These are phyloP conservation scores for Lucinisca nassula DNA, from an alignment of 2,888 invertebrate genomes.

Conservation along the genomic window DNA sequence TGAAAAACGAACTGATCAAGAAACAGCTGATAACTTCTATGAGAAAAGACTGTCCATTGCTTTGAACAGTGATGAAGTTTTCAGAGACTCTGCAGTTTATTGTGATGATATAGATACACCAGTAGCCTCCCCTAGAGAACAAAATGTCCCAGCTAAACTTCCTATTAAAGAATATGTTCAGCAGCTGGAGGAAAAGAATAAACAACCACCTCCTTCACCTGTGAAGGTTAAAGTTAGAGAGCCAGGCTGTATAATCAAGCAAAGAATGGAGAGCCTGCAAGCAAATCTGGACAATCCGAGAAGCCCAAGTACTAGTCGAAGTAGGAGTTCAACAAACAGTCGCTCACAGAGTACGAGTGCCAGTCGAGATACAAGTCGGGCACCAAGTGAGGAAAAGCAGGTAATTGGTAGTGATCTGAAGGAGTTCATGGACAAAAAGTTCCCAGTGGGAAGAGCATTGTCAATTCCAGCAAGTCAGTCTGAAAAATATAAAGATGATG, in stretches of 20 bases:
- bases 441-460: constrained; percentile 29
- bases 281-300: constrained; percentile 65
- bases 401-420: constrained; percentile 43
- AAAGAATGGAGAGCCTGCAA: constrained; percentile 79
- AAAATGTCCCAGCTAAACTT: constrained; percentile 40
- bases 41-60: constrained; percentile 87
- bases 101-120: constrained; percentile 90
- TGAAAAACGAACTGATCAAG: constrained; percentile 1
- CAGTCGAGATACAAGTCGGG: constrained; percentile 67
- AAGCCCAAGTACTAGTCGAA: constrained; percentile 63
- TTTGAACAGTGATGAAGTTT: constrained; percentile 90
- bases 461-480: not conserved
- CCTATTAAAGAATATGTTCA: constrained; percentile 82
- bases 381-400: constrained; percentile 78
- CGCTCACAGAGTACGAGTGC: constrained; percentile 55
- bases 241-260: constrained; percentile 80
- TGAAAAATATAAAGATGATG: constrained; percentile 17
- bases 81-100: constrained; percentile 95
- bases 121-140: constrained; percentile 2
- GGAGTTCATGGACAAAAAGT: constrained; percentile 62
- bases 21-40: constrained; percentile 77
- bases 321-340: constrained; percentile 70
- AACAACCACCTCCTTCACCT: constrained; percentile 63
- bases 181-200: constrained; percentile 78
- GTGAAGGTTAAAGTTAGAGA: constrained; percentile 76